Evolutionary conservation across 2,888 invertebrate genomes (phyloP), one percentile per base, ranked within the genome.

Genomic region (Brachycybe producta): DNA sequence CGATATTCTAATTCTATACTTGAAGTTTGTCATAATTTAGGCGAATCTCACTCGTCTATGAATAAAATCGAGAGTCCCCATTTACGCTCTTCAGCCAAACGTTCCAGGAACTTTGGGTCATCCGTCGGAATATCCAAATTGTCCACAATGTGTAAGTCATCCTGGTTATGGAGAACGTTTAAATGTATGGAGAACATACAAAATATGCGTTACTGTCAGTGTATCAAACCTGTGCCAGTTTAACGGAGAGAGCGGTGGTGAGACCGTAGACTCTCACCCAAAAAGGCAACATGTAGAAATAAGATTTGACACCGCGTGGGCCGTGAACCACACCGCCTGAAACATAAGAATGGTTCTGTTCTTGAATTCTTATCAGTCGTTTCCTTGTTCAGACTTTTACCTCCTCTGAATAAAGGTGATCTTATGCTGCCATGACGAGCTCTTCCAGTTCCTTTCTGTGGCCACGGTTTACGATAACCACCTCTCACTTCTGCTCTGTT

Each of bases 51-150:
- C 81, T 81, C 82, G 68, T 97, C 91, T 47, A 97, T 76, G 69
- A 98, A 82, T 1, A 99, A 72, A 11, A 92, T 90, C 8, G 95
- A 91, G 34, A 90, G 84, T 11, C 98, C 98, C 98, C 98, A 98
- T 64, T 83, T 81, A 57, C 97, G 76, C 38, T 77, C 74, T 58
- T 84, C 81, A 27, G 86, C 78, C 45, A 98, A 69, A 58, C 90
- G 81, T 58, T 78, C 71, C 7, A 98, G 68, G 64, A 77, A 94
- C 60, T 64, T 70, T 0, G 81, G 73, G 55, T 92, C 84, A 48
- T 82, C 80, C 2, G 81, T 76, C 0, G 94, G 92, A 51, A 98
- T 74, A 53, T 91, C 83, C 11, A 97, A 71, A 61, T 81, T 75
- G 56, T 84, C 79, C 0, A 98, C 84, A 55, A 98, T 72, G 66